These are phyloP conservation scores for Marronus borbonicus DNA, from an alignment of 2,888 invertebrate species.

Conservation along the genomic window DNA sequence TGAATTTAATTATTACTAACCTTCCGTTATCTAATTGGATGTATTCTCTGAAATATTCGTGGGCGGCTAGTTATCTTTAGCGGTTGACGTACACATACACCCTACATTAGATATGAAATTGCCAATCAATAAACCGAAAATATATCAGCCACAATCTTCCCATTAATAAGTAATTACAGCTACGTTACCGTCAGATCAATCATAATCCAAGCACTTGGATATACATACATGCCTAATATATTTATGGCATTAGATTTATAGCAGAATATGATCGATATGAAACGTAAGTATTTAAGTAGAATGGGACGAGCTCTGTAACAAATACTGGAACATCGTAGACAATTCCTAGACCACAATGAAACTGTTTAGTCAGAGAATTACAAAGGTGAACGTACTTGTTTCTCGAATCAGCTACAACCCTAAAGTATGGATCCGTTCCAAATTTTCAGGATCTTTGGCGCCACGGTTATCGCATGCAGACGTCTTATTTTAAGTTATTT, in stretches of 20 bases:
- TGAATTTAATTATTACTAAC: neutral
- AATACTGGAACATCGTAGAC: conserved; percentile 6
- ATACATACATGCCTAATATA: too few relatives aligned
- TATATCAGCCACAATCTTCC: neutral
- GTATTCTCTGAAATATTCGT: neutral
- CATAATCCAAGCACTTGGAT: neutral
- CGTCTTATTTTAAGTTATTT: neutral
- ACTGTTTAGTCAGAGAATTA: neutral
- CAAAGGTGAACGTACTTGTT: conserved; percentile 33
- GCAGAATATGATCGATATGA: too few relatives aligned
- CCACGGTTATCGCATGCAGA: neutral
- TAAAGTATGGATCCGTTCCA: conserved; percentile 42
- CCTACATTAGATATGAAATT: neutral
- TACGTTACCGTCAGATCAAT: neutral
- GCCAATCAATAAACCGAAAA: conserved; percentile 23
- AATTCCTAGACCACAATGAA: conserved; percentile 7
- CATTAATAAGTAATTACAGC: conserved; percentile 5
- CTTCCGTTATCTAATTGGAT: neutral
- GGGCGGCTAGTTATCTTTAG: neutral
- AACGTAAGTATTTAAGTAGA: too few relatives aligned
- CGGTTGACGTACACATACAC: conserved; percentile 16
- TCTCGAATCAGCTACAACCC: conserved; percentile 16
- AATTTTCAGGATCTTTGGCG: conserved; percentile 43
- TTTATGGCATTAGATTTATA: too few relatives aligned
- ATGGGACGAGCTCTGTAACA: neutral